A percentile compares a stretch with the other conserved stretches of the same genome.
These are phyloP conservation scores for Neria commutata DNA, from an alignment of 2,888 invertebrate genomes.

Conservation along the genomic window DNA sequence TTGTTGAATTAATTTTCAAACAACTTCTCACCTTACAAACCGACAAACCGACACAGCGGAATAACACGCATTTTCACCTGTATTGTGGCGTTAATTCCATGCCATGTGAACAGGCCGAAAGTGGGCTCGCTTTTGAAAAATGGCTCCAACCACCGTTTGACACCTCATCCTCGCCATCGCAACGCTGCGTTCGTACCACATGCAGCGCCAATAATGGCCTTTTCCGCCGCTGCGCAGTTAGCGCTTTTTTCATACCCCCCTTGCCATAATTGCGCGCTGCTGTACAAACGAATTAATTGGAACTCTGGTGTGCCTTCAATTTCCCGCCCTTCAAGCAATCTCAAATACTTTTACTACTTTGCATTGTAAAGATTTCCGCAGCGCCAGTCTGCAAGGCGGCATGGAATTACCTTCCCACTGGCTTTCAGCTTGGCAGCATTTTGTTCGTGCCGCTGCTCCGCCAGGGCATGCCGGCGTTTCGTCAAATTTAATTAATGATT, in stretches of 20 bases:
- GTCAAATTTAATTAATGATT: constrained; percentile 50
- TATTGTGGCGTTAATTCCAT: no score
- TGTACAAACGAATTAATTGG: not conserved
- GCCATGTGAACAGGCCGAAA: no score
- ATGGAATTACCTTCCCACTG: no score
- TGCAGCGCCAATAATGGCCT: not conserved
- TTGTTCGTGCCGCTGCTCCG: not conserved
- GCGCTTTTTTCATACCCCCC: not conserved
- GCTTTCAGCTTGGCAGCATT: no score
- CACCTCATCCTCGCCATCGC: not conserved
- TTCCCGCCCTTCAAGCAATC: not conserved
- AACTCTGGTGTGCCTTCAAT: not conserved
- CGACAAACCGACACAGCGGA: no score
- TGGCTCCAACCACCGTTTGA: not conserved
- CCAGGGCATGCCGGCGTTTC: constrained; percentile 23
- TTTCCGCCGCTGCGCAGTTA: not conserved
- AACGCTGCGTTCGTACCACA: not conserved
- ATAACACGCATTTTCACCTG: no score
- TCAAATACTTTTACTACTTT: not conserved
- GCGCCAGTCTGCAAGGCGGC: no score
- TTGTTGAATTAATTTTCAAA: no score
- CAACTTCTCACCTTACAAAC: no score
- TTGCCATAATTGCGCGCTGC: no score
- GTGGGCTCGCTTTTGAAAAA: no score
- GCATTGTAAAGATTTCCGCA: not conserved